A percentile compares a stretch with the other conserved stretches of the same genome.
Conservation (phyloP, 2,888 invertebrate species). For the Lycophotia porphyrea region DNA sequence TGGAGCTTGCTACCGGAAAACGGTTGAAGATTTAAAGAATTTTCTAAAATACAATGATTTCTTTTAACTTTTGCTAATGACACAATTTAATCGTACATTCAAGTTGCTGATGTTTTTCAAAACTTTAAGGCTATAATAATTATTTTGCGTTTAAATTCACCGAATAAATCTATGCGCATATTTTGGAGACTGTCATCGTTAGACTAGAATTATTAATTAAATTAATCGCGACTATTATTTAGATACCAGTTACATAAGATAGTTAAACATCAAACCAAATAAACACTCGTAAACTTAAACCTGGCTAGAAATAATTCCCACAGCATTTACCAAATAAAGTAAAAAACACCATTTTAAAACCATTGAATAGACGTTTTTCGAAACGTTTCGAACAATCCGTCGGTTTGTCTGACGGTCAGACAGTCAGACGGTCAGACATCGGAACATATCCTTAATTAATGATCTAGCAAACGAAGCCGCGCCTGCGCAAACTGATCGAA, state of each 20-base stretch:
- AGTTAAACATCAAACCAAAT: background rate
- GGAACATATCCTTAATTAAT: constrained; percentile 83
- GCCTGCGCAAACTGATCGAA: constrained; percentile 71
- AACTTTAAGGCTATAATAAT: background rate
- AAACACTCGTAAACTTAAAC: constrained; percentile 12
- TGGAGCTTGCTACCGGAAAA: constrained; percentile 24
- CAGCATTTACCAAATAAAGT: constrained; percentile 31
- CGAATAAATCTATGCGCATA: background rate
- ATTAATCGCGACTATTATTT: background rate
- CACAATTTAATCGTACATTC: too few species aligned
- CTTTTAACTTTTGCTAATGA: background rate
- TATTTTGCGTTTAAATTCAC: background rate
- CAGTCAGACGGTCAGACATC: constrained; percentile 73
- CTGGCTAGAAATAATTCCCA: constrained; percentile 54
- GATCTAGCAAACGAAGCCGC: constrained; percentile 80
- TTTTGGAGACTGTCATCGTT: background rate
- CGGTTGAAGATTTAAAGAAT: background rate
- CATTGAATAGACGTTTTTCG: constrained; percentile 64
- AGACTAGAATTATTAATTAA: background rate
- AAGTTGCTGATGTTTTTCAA: background rate
- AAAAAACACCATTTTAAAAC: constrained; percentile 31
- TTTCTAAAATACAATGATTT: background rate
- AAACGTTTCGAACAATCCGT: constrained; percentile 64
- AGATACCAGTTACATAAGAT: background rate
- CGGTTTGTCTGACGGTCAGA: constrained; percentile 64